Conservation (phyloP, 2,113 vertebrate species). For the Etia nguti region DNA sequence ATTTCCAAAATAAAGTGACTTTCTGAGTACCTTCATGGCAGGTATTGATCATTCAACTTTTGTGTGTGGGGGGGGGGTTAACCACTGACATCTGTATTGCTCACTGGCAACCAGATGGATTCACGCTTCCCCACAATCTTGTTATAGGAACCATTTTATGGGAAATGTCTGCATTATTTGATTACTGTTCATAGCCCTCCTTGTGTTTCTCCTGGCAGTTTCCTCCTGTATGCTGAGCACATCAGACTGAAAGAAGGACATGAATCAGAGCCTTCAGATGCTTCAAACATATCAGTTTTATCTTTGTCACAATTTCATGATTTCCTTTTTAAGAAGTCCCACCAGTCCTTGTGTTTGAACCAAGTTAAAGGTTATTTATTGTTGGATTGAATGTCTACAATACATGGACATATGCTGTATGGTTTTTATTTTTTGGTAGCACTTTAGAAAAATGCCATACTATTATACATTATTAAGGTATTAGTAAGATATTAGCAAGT, state of each 20-base stretch:
- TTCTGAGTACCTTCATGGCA: not conserved
- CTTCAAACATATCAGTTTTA: not conserved
- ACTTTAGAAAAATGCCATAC: not conserved
- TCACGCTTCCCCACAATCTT: constrained; percentile 64
- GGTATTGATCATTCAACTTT: constrained; percentile 30
- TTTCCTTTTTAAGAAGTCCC: not conserved
- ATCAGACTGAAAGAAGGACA: not conserved
- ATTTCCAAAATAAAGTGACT: not conserved
- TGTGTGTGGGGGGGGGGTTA: not conserved
- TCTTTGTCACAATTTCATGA: not conserved
- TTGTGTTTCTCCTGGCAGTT: not conserved
- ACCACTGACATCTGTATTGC: constrained; percentile 42
- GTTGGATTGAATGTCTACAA: not conserved
- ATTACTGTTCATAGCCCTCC: constrained; percentile 49
- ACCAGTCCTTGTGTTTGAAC: not conserved
- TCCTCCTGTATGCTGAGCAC: constrained; percentile 2
- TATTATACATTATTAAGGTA: not conserved
- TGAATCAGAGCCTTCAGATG: not conserved
- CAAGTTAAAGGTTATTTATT: constrained; percentile 4
- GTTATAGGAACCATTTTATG: constrained; percentile 66
- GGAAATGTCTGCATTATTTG: constrained; percentile 61
- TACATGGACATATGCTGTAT: not conserved
- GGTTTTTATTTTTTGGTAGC: not conserved
- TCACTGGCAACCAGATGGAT: constrained; percentile 42
- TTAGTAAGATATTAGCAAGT: not conserved